Percentiles rank a stretch among this genome's conserved stretches.
phyloP scores from a whole-genome alignment of 2,113 vertebrate species.

The Romanogobio albipinnatus region DNA sequence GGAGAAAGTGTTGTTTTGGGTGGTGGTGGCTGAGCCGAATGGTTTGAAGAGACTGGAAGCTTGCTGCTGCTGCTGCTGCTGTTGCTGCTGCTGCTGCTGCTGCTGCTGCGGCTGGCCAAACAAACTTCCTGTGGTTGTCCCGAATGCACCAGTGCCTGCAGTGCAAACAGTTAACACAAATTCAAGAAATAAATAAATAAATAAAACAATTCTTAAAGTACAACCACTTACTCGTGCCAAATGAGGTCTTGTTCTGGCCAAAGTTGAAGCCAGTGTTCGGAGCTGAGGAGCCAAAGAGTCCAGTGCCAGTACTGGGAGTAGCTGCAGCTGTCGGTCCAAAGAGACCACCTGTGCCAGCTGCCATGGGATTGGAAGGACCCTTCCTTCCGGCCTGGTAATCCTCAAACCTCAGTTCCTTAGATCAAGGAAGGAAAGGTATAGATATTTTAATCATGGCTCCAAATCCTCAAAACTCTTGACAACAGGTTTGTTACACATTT shows the following conservation, averaged over 20 bases:
- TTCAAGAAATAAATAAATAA: neutral
- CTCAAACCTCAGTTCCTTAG: slow-evolving; percentile 87
- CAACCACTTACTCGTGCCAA: slow-evolving; percentile 81
- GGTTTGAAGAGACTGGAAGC: slow-evolving; percentile 87
- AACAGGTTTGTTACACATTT: neutral
- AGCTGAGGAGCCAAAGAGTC: slow-evolving; percentile 87
- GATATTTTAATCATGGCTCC: neutral
- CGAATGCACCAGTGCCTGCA: slow-evolving; percentile 82
- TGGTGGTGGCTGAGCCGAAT: slow-evolving; percentile 86
- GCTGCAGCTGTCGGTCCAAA: slow-evolving; percentile 84
- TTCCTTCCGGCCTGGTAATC: slow-evolving; percentile 95
- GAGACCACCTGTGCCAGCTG: slow-evolving; percentile 74
- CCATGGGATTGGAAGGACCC: slow-evolving; percentile 88
- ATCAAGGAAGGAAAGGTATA: neutral
- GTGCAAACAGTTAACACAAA: neutral
- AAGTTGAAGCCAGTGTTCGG: slow-evolving; percentile 88
- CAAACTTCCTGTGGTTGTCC: slow-evolving; percentile 80
- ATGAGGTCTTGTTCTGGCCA: slow-evolving; percentile 86
- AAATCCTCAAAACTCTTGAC: neutral
- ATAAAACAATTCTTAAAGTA: neutral
- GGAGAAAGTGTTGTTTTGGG: slow-evolving; percentile 86
- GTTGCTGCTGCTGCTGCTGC: slow-evolving; percentile 55
- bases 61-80: slow-evolving; percentile 44
- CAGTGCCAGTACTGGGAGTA: slow-evolving; percentile 82
- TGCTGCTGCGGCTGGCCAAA: slow-evolving; percentile 77